Conservation (phyloP, 2,888 invertebrate genomes). For the Panopea generosa region DNA sequence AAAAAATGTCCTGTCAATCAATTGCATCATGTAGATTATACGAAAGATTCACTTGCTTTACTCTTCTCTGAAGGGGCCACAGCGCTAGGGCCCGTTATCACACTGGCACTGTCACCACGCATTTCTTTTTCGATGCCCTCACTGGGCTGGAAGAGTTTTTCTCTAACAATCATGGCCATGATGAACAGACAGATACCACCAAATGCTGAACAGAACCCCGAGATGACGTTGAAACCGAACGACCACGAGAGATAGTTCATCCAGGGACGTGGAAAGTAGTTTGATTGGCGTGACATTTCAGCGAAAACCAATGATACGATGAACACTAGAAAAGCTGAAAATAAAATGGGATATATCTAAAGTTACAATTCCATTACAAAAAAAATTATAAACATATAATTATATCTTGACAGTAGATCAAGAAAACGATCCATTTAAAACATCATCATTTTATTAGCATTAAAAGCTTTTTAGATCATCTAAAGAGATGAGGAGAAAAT, state of each 20-base stretch:
- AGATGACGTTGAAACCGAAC: conserved; percentile 93
- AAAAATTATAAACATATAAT: no score
- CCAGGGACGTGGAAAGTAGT: conserved; percentile 97
- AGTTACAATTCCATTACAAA: no score
- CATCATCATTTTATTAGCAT: no score
- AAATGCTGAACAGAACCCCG: conserved; percentile 85
- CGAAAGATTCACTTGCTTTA: conserved; percentile 35
- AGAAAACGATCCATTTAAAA: no score
- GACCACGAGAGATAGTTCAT: conserved; percentile 99
- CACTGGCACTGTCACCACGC: conserved; percentile 28
- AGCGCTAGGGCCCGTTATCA: conserved; percentile 28
- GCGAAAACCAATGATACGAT: conserved; percentile 90
- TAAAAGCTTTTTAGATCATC: no score
- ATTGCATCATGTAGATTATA: no score
- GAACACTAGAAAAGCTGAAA: conserved; percentile 77
- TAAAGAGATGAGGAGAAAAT: no score
- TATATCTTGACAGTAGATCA: no score
- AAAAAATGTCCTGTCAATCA: no score
- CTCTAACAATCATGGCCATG: conserved; percentile 69
- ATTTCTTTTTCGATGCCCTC: conserved; percentile 24
- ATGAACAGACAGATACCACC: conserved; percentile 79
- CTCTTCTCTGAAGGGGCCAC: conserved; percentile 29
- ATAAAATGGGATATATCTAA: conserved; percentile 2
- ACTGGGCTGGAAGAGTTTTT: conserved; percentile 49
- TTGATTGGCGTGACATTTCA: conserved; percentile 92